These are phyloP conservation scores for Ciconia boyciana DNA, from an alignment of 2,113 vertebrate species.

Conservation along the genomic window DNA sequence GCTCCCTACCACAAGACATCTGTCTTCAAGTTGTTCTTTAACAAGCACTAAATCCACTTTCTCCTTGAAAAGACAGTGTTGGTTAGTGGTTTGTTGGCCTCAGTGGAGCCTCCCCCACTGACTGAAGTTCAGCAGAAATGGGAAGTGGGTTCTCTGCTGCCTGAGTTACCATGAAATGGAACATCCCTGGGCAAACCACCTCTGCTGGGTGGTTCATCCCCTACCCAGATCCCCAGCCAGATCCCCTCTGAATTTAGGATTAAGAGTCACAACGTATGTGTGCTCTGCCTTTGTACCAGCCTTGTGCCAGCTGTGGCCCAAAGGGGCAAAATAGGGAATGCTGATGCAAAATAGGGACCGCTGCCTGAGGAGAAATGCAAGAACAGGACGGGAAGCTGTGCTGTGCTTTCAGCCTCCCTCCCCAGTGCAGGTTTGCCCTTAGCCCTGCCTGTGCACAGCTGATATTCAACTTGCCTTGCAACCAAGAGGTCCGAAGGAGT, in stretches of 20 bases:
- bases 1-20: background rate
- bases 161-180: background rate
- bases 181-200: background rate
- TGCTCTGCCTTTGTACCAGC: no score
- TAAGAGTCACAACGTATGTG: fast-evolving
- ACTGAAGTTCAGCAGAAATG: background rate
- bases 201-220: background rate
- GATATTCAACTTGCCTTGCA: background rate
- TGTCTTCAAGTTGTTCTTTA: background rate
- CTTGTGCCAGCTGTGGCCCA: background rate
- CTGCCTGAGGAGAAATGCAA: background rate
- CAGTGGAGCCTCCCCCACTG: background rate
- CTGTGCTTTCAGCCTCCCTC: background rate
- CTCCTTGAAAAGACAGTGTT: background rate
- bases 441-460: background rate
- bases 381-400: background rate
- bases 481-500: background rate
- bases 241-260: background rate
- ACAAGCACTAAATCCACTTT: background rate
- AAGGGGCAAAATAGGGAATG: background rate
- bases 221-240: background rate
- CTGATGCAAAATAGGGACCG: background rate
- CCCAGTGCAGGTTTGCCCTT: background rate
- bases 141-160: background rate
- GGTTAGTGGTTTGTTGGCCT: background rate